These are phyloP conservation scores for Halictus quadricinctus DNA, from an alignment of 2,888 invertebrate species.

Conservation along the genomic window DNA sequence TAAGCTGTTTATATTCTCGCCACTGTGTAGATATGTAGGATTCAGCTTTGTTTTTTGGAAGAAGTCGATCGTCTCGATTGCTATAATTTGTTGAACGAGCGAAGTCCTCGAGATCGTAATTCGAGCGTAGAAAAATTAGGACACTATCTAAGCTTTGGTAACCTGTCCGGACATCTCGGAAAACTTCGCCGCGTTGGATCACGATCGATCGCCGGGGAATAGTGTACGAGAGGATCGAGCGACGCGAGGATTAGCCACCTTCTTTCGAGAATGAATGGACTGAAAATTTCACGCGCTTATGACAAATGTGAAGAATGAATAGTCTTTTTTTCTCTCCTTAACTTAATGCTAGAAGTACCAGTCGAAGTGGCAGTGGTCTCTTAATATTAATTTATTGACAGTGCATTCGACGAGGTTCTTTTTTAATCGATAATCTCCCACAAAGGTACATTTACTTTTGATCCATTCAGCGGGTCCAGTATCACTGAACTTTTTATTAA, in stretches of 20 bases:
- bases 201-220: background rate
- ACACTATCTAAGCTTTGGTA: constrained; percentile 71
- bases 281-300: background rate
- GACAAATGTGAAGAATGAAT: background rate
- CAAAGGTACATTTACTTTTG: background rate
- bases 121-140: constrained; percentile 48
- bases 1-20: background rate
- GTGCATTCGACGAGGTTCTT: background rate
- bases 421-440: background rate
- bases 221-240: constrained; percentile 22
- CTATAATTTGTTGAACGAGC: constrained; percentile 18
- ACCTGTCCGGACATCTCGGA: constrained; percentile 51
- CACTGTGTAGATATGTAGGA: background rate
- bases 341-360: background rate
- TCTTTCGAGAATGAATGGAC: background rate
- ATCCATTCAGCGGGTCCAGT: background rate
- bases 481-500: background rate
- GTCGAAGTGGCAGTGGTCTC: background rate
- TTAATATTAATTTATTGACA: background rate
- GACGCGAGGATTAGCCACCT: background rate
- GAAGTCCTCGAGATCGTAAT: constrained; percentile 35
- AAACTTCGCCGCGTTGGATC: constrained; percentile 33
- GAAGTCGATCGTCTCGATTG: constrained; percentile 35
- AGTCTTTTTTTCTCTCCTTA: constrained; percentile 9
- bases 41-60: constrained; percentile 46